These are phyloP conservation scores for Anthrax anthrax DNA, from an alignment of 2,888 invertebrate species.

Conservation along the genomic window DNA sequence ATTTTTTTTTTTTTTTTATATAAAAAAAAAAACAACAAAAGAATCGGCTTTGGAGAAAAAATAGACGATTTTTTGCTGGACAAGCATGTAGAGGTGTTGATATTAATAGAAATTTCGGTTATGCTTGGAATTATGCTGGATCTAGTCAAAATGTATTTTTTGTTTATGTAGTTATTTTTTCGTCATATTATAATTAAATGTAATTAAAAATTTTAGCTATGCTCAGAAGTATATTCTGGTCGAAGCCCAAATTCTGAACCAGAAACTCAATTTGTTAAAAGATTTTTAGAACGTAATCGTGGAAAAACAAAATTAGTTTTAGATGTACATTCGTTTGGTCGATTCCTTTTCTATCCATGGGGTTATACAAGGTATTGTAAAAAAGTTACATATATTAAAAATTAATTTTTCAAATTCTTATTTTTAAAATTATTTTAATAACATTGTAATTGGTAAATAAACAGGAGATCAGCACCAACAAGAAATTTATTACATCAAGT, in stretches of 20 bases:
- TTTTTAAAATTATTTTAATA: constrained; percentile 1
- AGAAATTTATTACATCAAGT: constrained; percentile 26
- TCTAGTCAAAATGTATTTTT: constrained; percentile 34
- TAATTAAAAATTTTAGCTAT: constrained; percentile 20
- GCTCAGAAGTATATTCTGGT: constrained; percentile 32
- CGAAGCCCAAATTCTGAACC: constrained; percentile 26
- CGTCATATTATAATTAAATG: background rate
- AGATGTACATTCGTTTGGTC: constrained; percentile 34
- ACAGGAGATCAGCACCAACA: constrained; percentile 27
- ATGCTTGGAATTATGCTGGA: constrained; percentile 46
- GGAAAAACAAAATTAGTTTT: constrained; percentile 29
- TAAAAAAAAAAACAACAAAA: constrained; percentile 6
- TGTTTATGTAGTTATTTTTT: too few relatives aligned
- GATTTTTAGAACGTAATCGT: constrained; percentile 28
- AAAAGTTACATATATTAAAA: too few relatives aligned
- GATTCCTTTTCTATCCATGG: constrained; percentile 34
- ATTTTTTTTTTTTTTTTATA: too few relatives aligned
- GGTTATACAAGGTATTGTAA: constrained; percentile 26
- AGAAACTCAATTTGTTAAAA: constrained; percentile 28
- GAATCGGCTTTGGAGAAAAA: constrained; percentile 52
- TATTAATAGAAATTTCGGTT: constrained; percentile 62
- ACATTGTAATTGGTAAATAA: background rate
- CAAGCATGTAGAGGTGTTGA: constrained; percentile 52
- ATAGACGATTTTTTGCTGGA: constrained; percentile 39
- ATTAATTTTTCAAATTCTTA: background rate